phyloP scores from a whole-genome alignment of 35 echinoderm and acorn worm species.

The Heliocidaris tuberculata region DNA sequence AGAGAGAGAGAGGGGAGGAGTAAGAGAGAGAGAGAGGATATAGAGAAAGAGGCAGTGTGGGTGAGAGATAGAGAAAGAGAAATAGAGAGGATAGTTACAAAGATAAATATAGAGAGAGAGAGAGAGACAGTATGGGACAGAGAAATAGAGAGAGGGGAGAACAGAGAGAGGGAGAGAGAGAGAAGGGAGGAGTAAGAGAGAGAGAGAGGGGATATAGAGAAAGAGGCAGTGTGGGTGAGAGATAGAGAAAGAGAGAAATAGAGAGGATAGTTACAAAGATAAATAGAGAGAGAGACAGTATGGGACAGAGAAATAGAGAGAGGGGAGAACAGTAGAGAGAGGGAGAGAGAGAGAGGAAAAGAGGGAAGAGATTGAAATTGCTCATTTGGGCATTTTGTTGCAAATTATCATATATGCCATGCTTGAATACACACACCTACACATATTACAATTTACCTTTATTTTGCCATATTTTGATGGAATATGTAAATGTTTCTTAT shows the following conservation, averaged over 20 bases:
- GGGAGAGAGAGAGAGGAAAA: too few relatives aligned
- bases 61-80: background rate
- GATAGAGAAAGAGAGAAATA: background rate
- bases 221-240: too few relatives aligned
- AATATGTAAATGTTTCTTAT: too few relatives aligned
- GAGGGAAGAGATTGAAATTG: background rate
- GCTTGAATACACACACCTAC: too few relatives aligned
- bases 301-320: background rate
- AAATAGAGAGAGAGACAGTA: background rate
- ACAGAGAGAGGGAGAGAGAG: background rate
- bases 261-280: too few relatives aligned
- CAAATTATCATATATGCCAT: too few relatives aligned
- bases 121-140: background rate
- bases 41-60: background rate
- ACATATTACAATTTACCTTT: too few relatives aligned
- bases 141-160: background rate
- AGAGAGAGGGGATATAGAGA: background rate
- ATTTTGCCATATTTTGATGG: too few relatives aligned
- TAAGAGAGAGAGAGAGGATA: background rate
- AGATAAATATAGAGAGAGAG: background rate
- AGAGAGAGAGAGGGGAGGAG: too few relatives aligned
- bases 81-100: too few relatives aligned
- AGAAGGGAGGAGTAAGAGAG: background rate
- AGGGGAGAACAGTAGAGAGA: too few relatives aligned
- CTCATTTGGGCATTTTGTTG: too few relatives aligned